Evolutionary conservation across 92 coral and sea anemone species (phyloP).

Genomic region (Paragorgia papillata): DNA sequence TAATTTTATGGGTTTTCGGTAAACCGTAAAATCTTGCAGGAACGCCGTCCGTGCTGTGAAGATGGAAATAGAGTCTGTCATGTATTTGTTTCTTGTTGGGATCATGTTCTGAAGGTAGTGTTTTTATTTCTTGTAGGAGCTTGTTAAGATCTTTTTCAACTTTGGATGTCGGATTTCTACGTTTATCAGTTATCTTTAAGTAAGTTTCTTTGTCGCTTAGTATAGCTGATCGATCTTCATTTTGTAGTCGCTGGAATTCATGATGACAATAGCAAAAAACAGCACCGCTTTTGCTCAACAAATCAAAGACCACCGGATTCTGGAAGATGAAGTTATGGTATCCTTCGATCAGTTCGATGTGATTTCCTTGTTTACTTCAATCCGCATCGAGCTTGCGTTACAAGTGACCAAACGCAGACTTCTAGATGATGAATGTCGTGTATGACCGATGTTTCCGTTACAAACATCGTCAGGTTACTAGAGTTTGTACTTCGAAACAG

Average conservation of each 20-base stretch:
- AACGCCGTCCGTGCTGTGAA: constrained; percentile 38
- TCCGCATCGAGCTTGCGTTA: constrained; percentile 38
- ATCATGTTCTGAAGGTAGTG: neutral
- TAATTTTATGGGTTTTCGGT: constrained; percentile 42
- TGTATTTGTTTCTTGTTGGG: constrained; percentile 20
- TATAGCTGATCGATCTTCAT: neutral
- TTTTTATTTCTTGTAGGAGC: neutral
- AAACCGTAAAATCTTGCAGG: constrained; percentile 44
- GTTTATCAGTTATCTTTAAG: neutral
- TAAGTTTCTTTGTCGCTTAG: neutral
- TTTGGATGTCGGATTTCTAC: neutral
- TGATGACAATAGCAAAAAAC: constrained; percentile 2
- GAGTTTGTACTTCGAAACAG: constrained; percentile 44
- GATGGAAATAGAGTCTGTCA: constrained; percentile 20
- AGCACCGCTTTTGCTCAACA: constrained; percentile 15
- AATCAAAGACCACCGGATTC: neutral
- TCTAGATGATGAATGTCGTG: neutral
- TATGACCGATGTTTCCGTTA: constrained; percentile 24
- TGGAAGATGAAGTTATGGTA: constrained; percentile 52
- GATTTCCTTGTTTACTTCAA: constrained; percentile 53
- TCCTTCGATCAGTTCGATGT: constrained; percentile 60
- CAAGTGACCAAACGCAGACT: constrained; percentile 5
- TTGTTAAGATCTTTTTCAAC: constrained; percentile 9
- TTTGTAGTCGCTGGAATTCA: too few relatives aligned
- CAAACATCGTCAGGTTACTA: constrained; percentile 32